Evolutionary conservation across 1,140 invertebrate genomes (phyloP).

Genomic region (Ips nitidus): DNA sequence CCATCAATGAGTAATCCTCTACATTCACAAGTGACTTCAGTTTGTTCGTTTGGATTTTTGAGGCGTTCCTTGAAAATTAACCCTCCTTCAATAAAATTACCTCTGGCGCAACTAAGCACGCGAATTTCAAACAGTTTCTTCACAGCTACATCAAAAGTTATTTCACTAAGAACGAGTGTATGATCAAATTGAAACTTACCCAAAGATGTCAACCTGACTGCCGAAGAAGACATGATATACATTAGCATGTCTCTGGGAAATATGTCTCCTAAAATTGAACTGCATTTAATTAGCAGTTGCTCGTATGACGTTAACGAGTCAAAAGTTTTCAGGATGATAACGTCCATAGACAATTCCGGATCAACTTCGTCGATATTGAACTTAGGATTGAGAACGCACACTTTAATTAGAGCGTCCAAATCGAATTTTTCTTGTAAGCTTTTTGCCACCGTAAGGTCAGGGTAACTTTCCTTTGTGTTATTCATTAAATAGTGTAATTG

Average conservation of each 20-base stretch:
- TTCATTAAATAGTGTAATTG: not conserved
- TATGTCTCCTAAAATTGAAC: slow-evolving; percentile 60
- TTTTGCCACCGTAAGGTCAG: slow-evolving; percentile 34
- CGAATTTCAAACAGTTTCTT: slow-evolving; percentile 60
- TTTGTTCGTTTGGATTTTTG: slow-evolving; percentile 41
- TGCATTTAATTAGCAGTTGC: slow-evolving; percentile 63
- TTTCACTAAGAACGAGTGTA: not conserved
- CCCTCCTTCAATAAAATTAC: slow-evolving; percentile 55
- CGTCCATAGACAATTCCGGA: slow-evolving; percentile 52
- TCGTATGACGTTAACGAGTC: slow-evolving; percentile 61
- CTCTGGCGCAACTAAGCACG: slow-evolving; percentile 61
- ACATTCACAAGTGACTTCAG: slow-evolving; percentile 44
- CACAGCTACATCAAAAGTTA: slow-evolving; percentile 52
- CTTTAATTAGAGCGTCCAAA: slow-evolving; percentile 28
- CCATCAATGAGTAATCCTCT: slow-evolving; percentile 45
- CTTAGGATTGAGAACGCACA: slow-evolving; percentile 45
- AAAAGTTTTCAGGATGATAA: slow-evolving; percentile 60
- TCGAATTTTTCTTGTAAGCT: slow-evolving; percentile 27
- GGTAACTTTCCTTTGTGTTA: slow-evolving; percentile 35
- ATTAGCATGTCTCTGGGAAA: slow-evolving; percentile 60
- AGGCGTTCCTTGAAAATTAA: slow-evolving; percentile 40
- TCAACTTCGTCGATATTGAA: slow-evolving; percentile 48
- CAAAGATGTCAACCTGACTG: slow-evolving; percentile 53
- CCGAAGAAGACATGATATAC: slow-evolving; percentile 55
- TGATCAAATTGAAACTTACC: slow-evolving; percentile 45